These are phyloP conservation scores for Mythimna albipuncta DNA, from an alignment of 2,888 invertebrate species.

Conservation along the genomic window DNA sequence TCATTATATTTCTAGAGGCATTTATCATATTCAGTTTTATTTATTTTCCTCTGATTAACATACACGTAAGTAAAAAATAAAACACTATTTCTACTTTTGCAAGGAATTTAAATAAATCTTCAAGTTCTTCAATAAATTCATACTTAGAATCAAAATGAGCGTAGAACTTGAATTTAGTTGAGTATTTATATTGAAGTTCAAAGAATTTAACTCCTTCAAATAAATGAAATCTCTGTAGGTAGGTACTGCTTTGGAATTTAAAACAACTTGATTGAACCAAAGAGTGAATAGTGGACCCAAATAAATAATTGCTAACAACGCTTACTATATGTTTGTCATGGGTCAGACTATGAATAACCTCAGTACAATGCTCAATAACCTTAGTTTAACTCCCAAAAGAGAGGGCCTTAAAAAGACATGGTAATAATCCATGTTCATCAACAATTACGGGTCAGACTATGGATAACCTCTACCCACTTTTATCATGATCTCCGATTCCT, in stretches of 20 bases:
- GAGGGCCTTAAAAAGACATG: too few species aligned
- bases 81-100: background rate
- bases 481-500: too few species aligned
- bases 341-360: too few species aligned
- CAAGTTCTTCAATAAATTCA: slow-evolving; percentile 1
- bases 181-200: background rate
- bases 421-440: too few species aligned
- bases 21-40: slow-evolving; percentile 18
- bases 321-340: too few species aligned
- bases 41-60: slow-evolving; percentile 5
- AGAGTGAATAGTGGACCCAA: background rate
- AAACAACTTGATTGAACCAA: background rate
- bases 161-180: background rate
- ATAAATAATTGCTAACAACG: background rate
- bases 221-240: background rate
- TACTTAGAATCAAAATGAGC: background rate
- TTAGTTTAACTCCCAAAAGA: too few species aligned
- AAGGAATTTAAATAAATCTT: slow-evolving; percentile 11
- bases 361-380: too few species aligned
- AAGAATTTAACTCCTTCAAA: slow-evolving; percentile 19
- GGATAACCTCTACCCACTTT: too few species aligned
- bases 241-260: background rate
- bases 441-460: too few species aligned
- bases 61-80: slow-evolving; percentile 4
- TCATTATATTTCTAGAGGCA: background rate